Base-by-base conservation (phyloP, 2,888 invertebrate species). In the Amiota communis region DNA sequence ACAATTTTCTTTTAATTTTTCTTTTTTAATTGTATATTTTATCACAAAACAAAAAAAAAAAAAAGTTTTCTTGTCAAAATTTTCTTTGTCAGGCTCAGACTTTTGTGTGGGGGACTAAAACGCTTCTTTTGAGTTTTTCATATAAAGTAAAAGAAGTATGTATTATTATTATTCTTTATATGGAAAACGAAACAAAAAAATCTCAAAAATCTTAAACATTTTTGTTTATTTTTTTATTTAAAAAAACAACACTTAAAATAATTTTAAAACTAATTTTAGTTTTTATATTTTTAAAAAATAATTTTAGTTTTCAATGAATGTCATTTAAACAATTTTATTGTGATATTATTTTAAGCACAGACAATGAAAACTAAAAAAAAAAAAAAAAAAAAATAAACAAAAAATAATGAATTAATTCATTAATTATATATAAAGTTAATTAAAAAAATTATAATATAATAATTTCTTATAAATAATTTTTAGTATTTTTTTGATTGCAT, bases 341-440 rank as follows among this genome's bases (percentile, higher is more conserved):
- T 83, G 83, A 83, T 83, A 83, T 84, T 83, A 83, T 81, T 79
- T 84, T 83, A 85, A 83, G 83, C 84, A 82, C 78, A 76, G 63
- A 71, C 67, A 76, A 36, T 36, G 36, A 36, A 36, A 36, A 36
- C 36, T 36, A 36, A 36, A 36, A 36, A 49, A 57, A 23, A 8
- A 13, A 56, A 61, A 64, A 59, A 46, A 13, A 12, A 67, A 9
- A 13, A 36, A 23, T 13, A 63, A 63, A n/a, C n/a, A n/a, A 20
- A 13, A 63, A 63, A 63, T 4, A 11, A 1, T 2, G 12, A 63
- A 36, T 36, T 10, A 23, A 2, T 53, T 12, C 0, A 53, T 2
- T 9, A 49, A 63, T 36, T 51, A 61, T 47, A 70, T 13, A 36
- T 2, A 15, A 67, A 48, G 47, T 64, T 49, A 48, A 46, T 13